Evolutionary conservation across 2,888 invertebrate species (phyloP).

Genomic region (Steinernema hermaphroditum): DNA sequence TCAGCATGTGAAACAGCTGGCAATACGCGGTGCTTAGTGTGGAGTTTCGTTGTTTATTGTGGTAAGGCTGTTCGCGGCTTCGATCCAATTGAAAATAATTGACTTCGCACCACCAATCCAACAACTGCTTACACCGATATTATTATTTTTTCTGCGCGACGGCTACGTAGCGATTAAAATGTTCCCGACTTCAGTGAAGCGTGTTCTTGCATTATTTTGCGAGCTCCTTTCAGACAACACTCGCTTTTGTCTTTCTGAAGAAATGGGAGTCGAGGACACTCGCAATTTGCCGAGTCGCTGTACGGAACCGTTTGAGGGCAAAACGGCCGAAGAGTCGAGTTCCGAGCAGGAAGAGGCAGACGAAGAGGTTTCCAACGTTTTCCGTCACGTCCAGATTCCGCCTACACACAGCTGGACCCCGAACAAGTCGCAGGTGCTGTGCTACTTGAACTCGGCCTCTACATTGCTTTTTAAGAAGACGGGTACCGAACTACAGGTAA

Average conservation of each 20-base stretch:
- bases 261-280: conserved; percentile 10
- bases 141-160: conserved; percentile 5
- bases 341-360: conserved; percentile 22
- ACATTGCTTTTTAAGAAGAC: conserved; percentile 13
- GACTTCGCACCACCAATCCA: not conserved
- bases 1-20: conserved; percentile 15
- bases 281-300: not conserved
- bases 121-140: not conserved
- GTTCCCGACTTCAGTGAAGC: not conserved
- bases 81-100: not conserved
- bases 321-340: not conserved
- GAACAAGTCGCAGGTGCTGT: conserved; percentile 22
- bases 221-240: conserved; percentile 9
- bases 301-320: conserved; percentile 4
- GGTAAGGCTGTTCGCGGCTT: not conserved
- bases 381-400: not conserved
- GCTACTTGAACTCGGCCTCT: conserved; percentile 17
- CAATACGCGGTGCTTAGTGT: not conserved
- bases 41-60: conserved; percentile 4
- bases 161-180: not conserved
- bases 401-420: not conserved
- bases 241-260: conserved; percentile 17
- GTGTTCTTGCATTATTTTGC: not conserved
- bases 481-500: conserved; percentile 10
- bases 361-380: conserved; percentile 27